Evolutionary conservation across 2,797 vertebrate genomes (phyloP).

Genomic region (Halcyon chelicuti): DNA sequence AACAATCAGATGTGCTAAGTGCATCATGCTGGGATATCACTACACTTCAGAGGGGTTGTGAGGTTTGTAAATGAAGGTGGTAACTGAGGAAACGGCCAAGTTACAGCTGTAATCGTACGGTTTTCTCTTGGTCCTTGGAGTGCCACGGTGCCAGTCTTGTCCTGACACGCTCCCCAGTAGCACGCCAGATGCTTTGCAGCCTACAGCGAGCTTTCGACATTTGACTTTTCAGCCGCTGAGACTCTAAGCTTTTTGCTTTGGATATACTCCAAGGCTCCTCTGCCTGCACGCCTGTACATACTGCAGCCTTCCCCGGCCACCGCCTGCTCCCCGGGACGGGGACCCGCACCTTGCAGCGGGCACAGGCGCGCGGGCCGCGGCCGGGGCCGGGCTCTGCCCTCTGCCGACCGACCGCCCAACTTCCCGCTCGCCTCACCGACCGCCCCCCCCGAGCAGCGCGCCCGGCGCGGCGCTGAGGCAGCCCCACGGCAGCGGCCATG

Average conservation of each 20-base stretch:
- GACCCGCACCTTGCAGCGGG: rapidly evolving
- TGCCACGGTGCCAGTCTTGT: not conserved
- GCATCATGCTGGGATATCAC: slow-evolving; percentile 13
- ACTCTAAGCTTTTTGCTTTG: not conserved
- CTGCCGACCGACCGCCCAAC: not conserved
- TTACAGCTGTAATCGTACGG: not conserved
- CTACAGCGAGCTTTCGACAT: not conserved
- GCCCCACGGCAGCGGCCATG: rapidly evolving
- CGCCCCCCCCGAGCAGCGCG: not conserved
- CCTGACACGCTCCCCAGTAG: not conserved
- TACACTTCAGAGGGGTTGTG: not conserved
- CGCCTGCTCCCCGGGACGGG: rapidly evolving
- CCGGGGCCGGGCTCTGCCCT: not conserved
- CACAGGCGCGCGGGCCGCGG: rapidly evolving
- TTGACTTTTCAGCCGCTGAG: not conserved
- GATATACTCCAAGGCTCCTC: not conserved
- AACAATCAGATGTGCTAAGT: slow-evolving; percentile 59
- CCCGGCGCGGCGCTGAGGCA: rapidly evolving
- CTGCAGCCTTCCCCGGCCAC: not conserved
- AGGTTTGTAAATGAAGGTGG: not conserved
- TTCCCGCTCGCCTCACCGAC: too few species aligned
- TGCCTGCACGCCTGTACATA: not conserved
- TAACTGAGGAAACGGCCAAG: not conserved
- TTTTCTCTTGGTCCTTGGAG: not conserved
- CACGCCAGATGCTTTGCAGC: not conserved